These are phyloP conservation scores for Pseudoatta argentina DNA, from an alignment of 1,140 invertebrate genomes.

Conservation along the genomic window DNA sequence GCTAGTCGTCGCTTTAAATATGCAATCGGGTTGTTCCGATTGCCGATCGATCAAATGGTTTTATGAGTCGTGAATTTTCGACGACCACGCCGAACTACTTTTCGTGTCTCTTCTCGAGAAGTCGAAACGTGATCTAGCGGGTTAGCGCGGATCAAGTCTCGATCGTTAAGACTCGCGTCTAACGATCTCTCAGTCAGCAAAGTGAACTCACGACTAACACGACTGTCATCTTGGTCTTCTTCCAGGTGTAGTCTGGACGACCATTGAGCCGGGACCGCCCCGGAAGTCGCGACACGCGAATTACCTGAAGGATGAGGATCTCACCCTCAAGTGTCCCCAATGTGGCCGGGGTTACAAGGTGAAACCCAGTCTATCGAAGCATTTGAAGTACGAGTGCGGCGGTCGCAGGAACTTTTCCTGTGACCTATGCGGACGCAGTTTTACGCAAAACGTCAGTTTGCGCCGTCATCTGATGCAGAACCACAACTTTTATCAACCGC, in stretches of 20 bases:
- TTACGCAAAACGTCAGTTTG: slow-evolving; percentile 84
- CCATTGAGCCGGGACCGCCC: slow-evolving; percentile 16
- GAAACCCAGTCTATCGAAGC: slow-evolving; percentile 83
- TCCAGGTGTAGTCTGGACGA: slow-evolving; percentile 46
- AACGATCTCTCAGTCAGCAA: slow-evolving; percentile 15
- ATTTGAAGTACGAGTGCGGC: slow-evolving; percentile 87
- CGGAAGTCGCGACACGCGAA: slow-evolving; percentile 75
- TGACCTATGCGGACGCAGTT: slow-evolving; percentile 83
- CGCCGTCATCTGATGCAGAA: slow-evolving; percentile 80
- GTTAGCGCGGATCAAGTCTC: slow-evolving; percentile 12
- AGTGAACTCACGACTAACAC: slow-evolving; percentile 47
- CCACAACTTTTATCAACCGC: slow-evolving; percentile 81
- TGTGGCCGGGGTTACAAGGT: slow-evolving; percentile 86
- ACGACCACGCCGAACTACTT: background rate
- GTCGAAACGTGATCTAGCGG: slow-evolving; percentile 23
- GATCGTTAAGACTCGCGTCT: slow-evolving; percentile 56
- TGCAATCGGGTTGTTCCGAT: slow-evolving; percentile 13
- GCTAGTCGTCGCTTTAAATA: background rate
- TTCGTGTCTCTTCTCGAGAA: background rate
- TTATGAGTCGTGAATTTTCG: background rate
- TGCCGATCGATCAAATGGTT: background rate
- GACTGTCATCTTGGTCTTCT: slow-evolving; percentile 66
- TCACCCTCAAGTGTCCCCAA: slow-evolving; percentile 79
- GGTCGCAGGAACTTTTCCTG: slow-evolving; percentile 85
- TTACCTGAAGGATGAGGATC: slow-evolving; percentile 73